These are phyloP conservation scores for Drosophila lutescens DNA, from an alignment of 2,888 invertebrate genomes.

Conservation along the genomic window DNA sequence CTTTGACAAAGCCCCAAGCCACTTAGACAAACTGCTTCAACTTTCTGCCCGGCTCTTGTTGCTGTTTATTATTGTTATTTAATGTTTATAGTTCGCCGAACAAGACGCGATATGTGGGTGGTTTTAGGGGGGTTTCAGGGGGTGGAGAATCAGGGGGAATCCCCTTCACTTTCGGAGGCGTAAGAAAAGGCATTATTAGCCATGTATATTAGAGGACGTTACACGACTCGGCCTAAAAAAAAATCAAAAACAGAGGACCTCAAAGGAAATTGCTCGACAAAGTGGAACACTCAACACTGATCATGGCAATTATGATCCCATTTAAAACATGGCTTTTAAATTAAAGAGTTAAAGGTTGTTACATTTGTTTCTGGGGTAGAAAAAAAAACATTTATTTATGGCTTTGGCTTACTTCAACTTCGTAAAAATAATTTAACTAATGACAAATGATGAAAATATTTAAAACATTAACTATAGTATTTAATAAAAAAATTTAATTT, in stretches of 20 bases:
- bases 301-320: not conserved
- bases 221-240: constrained; percentile 19
- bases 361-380: too few species aligned
- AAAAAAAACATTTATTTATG: too few species aligned
- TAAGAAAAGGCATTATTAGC: constrained; percentile 50
- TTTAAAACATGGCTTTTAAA: not conserved
- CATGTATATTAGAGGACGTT: constrained; percentile 21
- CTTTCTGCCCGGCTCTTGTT: constrained; percentile 45
- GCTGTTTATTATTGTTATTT: constrained; percentile 67
- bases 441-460: too few species aligned
- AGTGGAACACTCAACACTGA: constrained; percentile 18
- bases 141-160: constrained; percentile 4
- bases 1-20: constrained; percentile 62
- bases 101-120: constrained; percentile 42
- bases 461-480: too few species aligned
- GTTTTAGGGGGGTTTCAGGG: constrained; percentile 3
- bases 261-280: constrained; percentile 10
- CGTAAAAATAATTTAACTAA: too few species aligned
- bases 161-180: constrained; percentile 44
- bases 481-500: not conserved
- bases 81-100: constrained; percentile 65
- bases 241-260: constrained; percentile 1
- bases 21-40: constrained; percentile 70
- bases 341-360: not conserved
- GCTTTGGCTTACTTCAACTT: too few species aligned